Conservation (phyloP, 2,797 vertebrate genomes). For the Myripristis murdjan region DNA sequence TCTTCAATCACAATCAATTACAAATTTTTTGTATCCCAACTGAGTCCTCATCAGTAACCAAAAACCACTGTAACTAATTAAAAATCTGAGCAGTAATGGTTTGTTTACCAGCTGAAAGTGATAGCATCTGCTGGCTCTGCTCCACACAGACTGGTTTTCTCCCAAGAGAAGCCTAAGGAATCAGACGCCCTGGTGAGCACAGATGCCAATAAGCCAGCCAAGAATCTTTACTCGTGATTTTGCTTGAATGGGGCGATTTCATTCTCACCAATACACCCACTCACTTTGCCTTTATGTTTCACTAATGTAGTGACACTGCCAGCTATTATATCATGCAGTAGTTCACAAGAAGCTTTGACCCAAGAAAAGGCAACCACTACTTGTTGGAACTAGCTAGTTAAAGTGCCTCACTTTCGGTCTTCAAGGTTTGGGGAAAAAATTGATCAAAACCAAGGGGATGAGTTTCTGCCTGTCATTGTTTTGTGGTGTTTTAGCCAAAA, state of each 20-base stretch:
- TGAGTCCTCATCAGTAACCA: slow-evolving; percentile 15
- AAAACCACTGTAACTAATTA: slow-evolving; percentile 14
- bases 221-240: slow-evolving; percentile 53
- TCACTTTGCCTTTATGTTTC: slow-evolving; percentile 50
- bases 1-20: background rate
- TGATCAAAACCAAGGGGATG: background rate
- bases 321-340: slow-evolving; percentile 12
- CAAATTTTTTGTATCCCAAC: slow-evolving; percentile 11
- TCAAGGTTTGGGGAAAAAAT: background rate
- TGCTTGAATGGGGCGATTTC: slow-evolving; percentile 34
- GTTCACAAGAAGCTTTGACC: background rate
- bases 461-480: slow-evolving; percentile 10
- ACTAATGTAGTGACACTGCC: slow-evolving; percentile 57
- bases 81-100: slow-evolving; percentile 31
- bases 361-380: slow-evolving; percentile 11
- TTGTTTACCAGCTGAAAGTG: slow-evolving; percentile 39
- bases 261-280: slow-evolving; percentile 46
- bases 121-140: slow-evolving; percentile 33
- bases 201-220: slow-evolving; percentile 46
- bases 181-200: slow-evolving; percentile 18
- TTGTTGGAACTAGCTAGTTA: background rate
- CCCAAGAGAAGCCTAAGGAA: slow-evolving; percentile 46
- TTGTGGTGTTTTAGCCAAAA: background rate
- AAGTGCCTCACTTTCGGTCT: slow-evolving; percentile 10
- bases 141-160: slow-evolving; percentile 21